phyloP scores from a whole-genome alignment of 2,888 invertebrate species.

The Dasypolia templi region DNA sequence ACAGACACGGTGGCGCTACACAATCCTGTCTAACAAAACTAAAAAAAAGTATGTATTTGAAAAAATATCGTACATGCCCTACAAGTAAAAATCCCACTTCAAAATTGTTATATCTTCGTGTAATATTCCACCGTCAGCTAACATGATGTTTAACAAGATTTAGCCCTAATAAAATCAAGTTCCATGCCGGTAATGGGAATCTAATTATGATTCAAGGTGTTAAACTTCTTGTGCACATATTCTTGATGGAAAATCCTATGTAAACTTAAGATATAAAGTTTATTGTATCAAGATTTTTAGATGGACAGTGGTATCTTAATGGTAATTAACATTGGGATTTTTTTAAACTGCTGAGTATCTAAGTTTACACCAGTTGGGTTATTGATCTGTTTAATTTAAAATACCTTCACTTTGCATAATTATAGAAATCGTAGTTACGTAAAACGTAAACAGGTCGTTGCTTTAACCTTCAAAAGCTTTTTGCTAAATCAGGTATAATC shows the following conservation, averaged over 20 bases:
- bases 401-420: background rate
- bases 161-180: slow-evolving; percentile 64
- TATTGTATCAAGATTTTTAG: slow-evolving; percentile 18
- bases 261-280: slow-evolving; percentile 32
- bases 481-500: slow-evolving; percentile 35
- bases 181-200: slow-evolving; percentile 54
- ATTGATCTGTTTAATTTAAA: background rate
- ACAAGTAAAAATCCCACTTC: background rate
- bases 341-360: background rate
- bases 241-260: slow-evolving; percentile 43
- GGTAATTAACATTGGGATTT: background rate
- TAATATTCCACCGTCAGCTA: slow-evolving; percentile 33
- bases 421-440: background rate
- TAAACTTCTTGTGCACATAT: slow-evolving; percentile 38
- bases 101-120: background rate
- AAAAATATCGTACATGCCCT: background rate
- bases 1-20: no score
- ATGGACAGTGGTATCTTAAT: background rate
- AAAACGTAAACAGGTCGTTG: background rate
- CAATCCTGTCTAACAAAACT: no score
- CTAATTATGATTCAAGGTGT: slow-evolving; percentile 60
- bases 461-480: background rate
- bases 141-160: slow-evolving; percentile 57
- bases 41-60: background rate
- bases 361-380: background rate